Base-by-base conservation (phyloP, 2,797 vertebrate species). In the Rhinoraja longicauda region DNA sequence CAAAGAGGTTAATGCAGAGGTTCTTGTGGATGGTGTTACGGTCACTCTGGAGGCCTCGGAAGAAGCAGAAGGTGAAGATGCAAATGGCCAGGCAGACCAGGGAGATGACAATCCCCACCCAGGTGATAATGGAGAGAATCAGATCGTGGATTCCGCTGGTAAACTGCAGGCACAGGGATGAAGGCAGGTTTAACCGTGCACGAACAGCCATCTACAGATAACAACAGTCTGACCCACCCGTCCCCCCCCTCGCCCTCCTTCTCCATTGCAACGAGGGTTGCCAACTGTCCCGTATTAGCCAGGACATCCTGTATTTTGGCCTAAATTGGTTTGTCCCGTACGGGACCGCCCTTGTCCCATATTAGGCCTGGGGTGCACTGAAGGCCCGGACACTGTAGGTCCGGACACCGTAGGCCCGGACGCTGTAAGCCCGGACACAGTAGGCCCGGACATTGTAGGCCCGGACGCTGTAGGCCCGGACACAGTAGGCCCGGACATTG, bases 21-120 rank as follows among this genome's bases (percentile, higher is more conserved):
- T 99, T 99, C 97, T 99, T 99, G 97, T 99, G 99, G 96, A 99
- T 99, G 94, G 99, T 99, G 95, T 99, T 99, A 93, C 99, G 98
- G 95, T 99, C 99, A 26, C 98, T 99, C 96, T 99, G 99, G 79
- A 99, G 97, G 94, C 98, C 99, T 90, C 98, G 97, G 97, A 99
- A 99, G 96, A 99, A 99, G 97, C 98, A 99, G 97, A 99, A 99
- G 93, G 99, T 99, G 96, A 99, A 99, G 97, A 99, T 98, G 97
- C 98, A 98, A 96, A 99, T 97, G 94, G 97, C 96, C 95, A 99
- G 97, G 96, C 99, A 99, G 95, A 99, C 97, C 13, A 99, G 98
- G 93, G 98, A 99, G 94, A 99, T 97, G 94, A 98, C 97, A 75
- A 99, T 99, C 94, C 99, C 99, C 57, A 99, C 98, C 93, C 98